Evolutionary conservation across 2,797 vertebrate genomes (phyloP).

Genomic region (Oceanodroma leucorhoa): DNA sequence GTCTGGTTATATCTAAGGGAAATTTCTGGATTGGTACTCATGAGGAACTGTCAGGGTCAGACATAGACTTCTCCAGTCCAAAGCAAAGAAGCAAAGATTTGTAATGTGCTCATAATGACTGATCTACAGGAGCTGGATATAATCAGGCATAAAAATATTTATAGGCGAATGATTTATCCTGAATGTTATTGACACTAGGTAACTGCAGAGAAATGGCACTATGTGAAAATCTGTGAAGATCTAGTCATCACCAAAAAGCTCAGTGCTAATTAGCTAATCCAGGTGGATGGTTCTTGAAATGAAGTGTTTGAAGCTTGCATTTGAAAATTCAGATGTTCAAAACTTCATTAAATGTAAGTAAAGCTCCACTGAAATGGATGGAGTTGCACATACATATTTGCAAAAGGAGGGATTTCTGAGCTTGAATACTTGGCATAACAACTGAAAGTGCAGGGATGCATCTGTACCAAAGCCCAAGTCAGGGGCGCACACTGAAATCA

Average conservation of each 20-base stretch:
- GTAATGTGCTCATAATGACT: background rate
- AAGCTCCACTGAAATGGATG: background rate
- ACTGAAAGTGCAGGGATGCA: background rate
- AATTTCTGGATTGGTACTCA: background rate
- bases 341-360: background rate
- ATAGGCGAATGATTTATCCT: background rate
- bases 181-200: background rate
- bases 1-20: background rate
- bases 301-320: background rate
- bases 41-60: background rate
- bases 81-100: background rate
- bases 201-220: background rate
- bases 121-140: background rate
- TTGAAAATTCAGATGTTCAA: background rate
- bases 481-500: rapidly evolving
- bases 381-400: background rate
- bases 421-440: background rate
- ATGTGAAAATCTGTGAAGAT: background rate
- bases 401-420: background rate
- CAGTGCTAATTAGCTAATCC: background rate
- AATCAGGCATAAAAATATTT: background rate
- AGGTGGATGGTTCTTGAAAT: background rate
- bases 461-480: background rate
- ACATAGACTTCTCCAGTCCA: background rate
- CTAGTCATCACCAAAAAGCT: background rate